phyloP scores from a whole-genome alignment of 2,888 invertebrate genomes.

The Lepidonotus clava region DNA sequence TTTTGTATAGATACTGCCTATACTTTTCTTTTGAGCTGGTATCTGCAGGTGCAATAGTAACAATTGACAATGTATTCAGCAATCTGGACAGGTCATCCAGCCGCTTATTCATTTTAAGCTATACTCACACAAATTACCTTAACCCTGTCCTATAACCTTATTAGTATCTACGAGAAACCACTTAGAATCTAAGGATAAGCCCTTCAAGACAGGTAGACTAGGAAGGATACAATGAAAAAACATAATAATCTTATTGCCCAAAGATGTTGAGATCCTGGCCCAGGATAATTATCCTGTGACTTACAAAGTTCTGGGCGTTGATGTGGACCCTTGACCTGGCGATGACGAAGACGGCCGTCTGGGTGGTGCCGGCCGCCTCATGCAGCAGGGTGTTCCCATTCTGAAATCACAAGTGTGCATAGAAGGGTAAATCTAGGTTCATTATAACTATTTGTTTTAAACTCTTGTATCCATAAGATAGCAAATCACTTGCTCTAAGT shows the following conservation, averaged over 20 bases:
- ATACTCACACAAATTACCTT: neutral
- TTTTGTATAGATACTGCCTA: no score
- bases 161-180: neutral
- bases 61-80: no score
- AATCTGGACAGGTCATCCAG: no score
- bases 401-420: no score
- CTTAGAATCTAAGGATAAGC: neutral
- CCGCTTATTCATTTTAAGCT: no score
- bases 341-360: neutral
- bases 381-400: slow-evolving; percentile 36
- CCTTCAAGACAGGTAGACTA: neutral
- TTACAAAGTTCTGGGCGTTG: slow-evolving; percentile 23
- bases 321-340: neutral
- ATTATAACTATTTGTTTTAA: no score
- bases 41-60: no score
- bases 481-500: no score
- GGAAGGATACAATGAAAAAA: neutral
- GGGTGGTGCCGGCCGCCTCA: neutral
- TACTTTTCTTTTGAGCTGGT: no score
- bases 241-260: neutral
- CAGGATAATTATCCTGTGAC: neutral
- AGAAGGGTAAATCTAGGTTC: no score
- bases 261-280: neutral
- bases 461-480: no score
- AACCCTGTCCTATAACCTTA: neutral